Evolutionary conservation across 2,797 vertebrate genomes (phyloP).

Genomic region (Brachyalestes nurse): DNA sequence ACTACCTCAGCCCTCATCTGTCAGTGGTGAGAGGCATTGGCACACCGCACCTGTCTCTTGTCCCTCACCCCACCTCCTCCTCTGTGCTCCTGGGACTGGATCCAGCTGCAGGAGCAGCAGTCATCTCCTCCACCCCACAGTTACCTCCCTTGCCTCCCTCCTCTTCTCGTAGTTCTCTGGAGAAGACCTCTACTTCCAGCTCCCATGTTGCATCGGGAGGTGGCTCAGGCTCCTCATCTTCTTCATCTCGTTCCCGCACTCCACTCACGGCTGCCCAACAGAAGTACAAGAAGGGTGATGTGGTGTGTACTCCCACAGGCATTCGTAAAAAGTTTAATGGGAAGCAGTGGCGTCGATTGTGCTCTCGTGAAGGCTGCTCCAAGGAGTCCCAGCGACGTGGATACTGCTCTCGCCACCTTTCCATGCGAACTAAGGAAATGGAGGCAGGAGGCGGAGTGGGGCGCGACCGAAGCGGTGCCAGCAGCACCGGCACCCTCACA

Average conservation of each 20-base stretch:
- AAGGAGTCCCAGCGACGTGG: conserved; percentile 92
- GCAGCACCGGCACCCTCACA: conserved; percentile 90
- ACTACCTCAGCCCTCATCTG: conserved; percentile 79
- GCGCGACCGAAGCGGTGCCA: conserved; percentile 81
- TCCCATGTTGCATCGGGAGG: conserved; percentile 60
- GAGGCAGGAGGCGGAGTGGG: conserved; percentile 80
- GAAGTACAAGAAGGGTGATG: conserved; percentile 94
- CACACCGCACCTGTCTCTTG: conserved; percentile 72
- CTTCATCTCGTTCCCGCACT: conserved; percentile 85
- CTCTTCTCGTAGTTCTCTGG: conserved; percentile 59
- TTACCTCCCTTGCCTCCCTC: no score
- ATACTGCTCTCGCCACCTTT: conserved; percentile 92
- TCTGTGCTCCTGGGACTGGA: conserved; percentile 79
- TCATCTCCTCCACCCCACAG: no score
- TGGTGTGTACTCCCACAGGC: conserved; percentile 92
- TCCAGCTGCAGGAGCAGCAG: conserved; percentile 78
- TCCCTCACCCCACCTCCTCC: conserved; percentile 80
- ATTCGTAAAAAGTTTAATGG: conserved; percentile 96
- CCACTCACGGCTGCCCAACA: conserved; percentile 90
- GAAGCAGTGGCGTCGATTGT: conserved; percentile 92
- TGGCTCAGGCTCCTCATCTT: conserved; percentile 74
- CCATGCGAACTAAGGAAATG: conserved; percentile 97
- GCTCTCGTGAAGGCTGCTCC: conserved; percentile 91
- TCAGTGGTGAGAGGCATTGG: conserved; percentile 78
- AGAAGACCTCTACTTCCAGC: conserved; percentile 65